A percentile compares a stretch with the other conserved stretches of the same genome.
phyloP scores from a whole-genome alignment of 2,113 vertebrate genomes.

The Xiphophorus couchianus region DNA sequence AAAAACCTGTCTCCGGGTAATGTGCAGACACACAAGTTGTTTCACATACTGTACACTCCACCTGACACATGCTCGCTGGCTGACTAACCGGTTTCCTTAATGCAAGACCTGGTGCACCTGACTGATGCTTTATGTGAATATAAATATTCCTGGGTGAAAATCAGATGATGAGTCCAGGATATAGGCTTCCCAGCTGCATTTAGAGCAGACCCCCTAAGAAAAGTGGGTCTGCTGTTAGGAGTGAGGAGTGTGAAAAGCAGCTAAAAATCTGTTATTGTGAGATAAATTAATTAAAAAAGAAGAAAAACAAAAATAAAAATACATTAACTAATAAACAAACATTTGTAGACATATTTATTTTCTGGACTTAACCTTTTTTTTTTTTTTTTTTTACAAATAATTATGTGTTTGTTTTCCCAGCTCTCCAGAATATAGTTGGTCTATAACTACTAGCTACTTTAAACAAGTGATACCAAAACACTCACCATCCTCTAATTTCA shows the following conservation, averaged over 20 bases:
- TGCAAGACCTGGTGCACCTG: not conserved
- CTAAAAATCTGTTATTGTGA: not conserved
- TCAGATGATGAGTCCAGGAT: conserved; percentile 9
- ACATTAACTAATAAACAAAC: not conserved
- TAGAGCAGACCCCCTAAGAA: not conserved
- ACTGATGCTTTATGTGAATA: conserved; percentile 23
- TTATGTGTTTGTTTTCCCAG: not conserved
- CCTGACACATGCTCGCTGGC: conserved; percentile 35
- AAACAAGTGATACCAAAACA: conserved; percentile 27
- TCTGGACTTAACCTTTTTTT: not conserved
- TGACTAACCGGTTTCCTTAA: conserved; percentile 59
- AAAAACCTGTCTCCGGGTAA: conserved; percentile 68
- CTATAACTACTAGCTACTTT: not conserved
- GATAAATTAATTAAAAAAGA: not conserved
- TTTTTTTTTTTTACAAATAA: not conserved
- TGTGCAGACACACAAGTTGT: conserved; percentile 23
- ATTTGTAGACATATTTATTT: not conserved
- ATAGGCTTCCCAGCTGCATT: conserved; percentile 6
- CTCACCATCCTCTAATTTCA: conserved; percentile 71
- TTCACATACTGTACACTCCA: conserved; percentile 39
- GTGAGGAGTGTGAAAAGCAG: conserved; percentile 4
- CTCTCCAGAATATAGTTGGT: not conserved
- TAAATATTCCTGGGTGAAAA: not conserved
- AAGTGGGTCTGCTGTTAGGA: not conserved
- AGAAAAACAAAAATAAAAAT: not conserved